Percentiles rank a stretch among this genome's conserved stretches.
These are phyloP conservation scores for Torymus texanus DNA, from an alignment of 2,888 invertebrate species.

Conservation along the genomic window DNA sequence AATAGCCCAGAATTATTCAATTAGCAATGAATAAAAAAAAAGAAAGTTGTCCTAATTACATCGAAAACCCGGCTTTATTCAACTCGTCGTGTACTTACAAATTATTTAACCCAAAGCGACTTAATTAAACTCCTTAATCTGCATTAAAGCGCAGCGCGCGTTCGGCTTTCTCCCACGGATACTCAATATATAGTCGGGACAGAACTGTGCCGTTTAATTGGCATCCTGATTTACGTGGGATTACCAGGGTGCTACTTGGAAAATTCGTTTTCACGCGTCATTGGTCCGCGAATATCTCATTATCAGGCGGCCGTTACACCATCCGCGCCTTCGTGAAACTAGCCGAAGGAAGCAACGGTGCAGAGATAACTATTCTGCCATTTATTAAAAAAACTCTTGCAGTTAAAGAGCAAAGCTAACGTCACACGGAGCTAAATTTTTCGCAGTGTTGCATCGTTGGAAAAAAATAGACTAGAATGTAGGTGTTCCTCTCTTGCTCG, in stretches of 20 bases:
- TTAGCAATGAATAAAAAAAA: no score
- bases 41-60: no score
- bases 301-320: constrained; percentile 38
- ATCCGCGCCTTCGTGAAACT: constrained; percentile 10
- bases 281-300: constrained; percentile 48
- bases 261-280: constrained; percentile 54
- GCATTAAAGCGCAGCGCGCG: constrained; percentile 15
- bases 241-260: constrained; percentile 46
- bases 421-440: no score
- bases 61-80: not conserved
- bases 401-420: no score
- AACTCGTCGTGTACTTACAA: constrained; percentile 23
- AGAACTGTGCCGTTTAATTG: constrained; percentile 42
- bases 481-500: no score
- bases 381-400: constrained; percentile 8
- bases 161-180: not conserved
- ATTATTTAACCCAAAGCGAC: not conserved
- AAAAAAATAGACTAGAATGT: no score
- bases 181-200: constrained; percentile 28
- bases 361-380: constrained; percentile 4
- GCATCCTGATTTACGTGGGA: constrained; percentile 51
- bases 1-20: no score
- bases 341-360: constrained; percentile 5
- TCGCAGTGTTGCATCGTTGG: no score
- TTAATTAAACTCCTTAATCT: constrained; percentile 42